phyloP scores from a whole-genome alignment of 2,888 invertebrate species.

The Lapara coniferarum region DNA sequence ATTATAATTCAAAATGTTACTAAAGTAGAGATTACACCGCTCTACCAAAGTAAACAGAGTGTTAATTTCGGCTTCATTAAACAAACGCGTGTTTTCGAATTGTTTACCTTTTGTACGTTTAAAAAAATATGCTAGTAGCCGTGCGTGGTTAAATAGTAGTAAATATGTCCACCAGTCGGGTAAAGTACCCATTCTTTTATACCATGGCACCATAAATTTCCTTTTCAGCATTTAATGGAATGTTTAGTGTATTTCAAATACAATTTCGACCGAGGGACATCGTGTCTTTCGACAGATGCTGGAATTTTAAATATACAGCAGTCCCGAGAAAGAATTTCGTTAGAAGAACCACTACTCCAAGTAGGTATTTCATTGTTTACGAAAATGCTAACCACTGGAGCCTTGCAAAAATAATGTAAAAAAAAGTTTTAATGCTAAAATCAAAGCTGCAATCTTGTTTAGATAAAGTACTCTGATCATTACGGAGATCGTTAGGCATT shows the following conservation, averaged over 20 bases:
- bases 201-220: too few relatives aligned
- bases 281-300: neutral
- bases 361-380: too few relatives aligned
- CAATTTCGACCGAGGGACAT: too few relatives aligned
- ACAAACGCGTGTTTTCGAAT: conserved; percentile 37
- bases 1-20: too few relatives aligned
- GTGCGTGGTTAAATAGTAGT: conserved; percentile 24
- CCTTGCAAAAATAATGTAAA: too few relatives aligned
- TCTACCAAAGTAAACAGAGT: conserved; percentile 37
- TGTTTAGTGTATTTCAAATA: too few relatives aligned
- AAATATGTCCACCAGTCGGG: conserved; percentile 22
- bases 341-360: neutral
- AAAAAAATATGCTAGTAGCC: conserved; percentile 20
- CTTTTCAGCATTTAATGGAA: too few relatives aligned
- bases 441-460: neutral
- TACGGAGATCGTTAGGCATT: neutral
- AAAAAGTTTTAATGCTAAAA: neutral
- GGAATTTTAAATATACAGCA: neutral
- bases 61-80: conserved; percentile 42
- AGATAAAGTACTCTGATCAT: neutral
- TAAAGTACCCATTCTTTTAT: neutral
- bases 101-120: conserved; percentile 31
- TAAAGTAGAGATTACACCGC: conserved; percentile 20
- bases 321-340: neutral
- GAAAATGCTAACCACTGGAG: too few relatives aligned